Evolutionary conservation across 2,113 vertebrate genomes (phyloP), one percentile per base, ranked within the genome.

Genomic region (Thinocorus orbignyianus): DNA sequence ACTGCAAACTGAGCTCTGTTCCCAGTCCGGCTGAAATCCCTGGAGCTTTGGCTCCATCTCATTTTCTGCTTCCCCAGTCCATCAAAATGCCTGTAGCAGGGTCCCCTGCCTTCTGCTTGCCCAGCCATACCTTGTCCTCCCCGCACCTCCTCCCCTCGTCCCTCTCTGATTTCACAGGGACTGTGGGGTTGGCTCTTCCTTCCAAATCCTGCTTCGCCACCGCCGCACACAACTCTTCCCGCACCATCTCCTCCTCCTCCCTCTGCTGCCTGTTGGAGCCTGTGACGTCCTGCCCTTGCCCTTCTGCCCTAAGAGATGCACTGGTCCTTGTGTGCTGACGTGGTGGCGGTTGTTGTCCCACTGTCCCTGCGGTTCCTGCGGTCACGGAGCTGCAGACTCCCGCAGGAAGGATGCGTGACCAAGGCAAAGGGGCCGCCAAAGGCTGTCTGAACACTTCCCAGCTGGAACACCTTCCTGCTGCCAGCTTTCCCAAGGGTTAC

Each of bases 131-230:
- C 44, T 7, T n/a, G 44, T 46, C 44, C 44, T 18, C 44, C 44
- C 44, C 18, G 44, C 44, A 46, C 44, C 44, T 46, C 44, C 44
- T 46, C 44, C 44, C 44, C 44, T 18, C 18, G 44, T 46, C 44
- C 44, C 44, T 46, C 44, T 46, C 44, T 46, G 44, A 46, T 46
- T 46, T 46, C 44, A 46, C 44, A 46, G 44, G 17, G 44, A 46
- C 44, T 16, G 18, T 46, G 0, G 19, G n/a, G 23, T 25, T 9
- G 7, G 20, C 28, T 16, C 24, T 85, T 0, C 0, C 33, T 24
- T 65, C 14, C 22, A 2, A 2, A 5, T 15, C 60, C 35, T 20
- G 16, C 24, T 5, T 7, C 0, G 2, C 18, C 48, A 13, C 10
- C 3, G 10, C 16, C 2, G 3, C 35, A 2, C 9, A 1, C 7